Conservation (phyloP, 2,797 vertebrate species). For the Neosilurus mollespiculum region DNA sequence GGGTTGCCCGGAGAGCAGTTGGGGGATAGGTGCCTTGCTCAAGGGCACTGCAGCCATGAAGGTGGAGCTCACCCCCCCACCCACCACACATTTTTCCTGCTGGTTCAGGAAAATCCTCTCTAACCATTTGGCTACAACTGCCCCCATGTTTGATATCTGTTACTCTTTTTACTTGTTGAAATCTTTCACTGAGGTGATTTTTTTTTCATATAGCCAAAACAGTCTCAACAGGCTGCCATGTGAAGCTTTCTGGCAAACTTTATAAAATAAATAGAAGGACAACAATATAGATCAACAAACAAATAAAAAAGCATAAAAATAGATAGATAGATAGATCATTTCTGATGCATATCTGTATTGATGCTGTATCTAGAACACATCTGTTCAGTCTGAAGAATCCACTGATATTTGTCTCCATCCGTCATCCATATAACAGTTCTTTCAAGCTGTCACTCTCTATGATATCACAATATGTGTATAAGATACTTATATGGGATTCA, state of each 20-base stretch:
- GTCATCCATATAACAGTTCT: conserved; percentile 21
- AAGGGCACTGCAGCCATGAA: too few relatives aligned
- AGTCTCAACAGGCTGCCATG: not conserved
- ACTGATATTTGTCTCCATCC: not conserved
- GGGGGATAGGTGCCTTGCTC: too few relatives aligned
- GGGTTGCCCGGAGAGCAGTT: too few relatives aligned
- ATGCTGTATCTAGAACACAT: not conserved
- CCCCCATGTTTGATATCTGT: not conserved
- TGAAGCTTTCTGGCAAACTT: not conserved
- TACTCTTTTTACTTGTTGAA: not conserved
- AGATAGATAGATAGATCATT: not conserved
- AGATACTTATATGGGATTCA: conserved; percentile 20
- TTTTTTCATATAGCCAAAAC: too few relatives aligned
- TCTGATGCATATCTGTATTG: not conserved
- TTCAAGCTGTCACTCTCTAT: conserved; percentile 37
- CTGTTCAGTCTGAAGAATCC: conserved; percentile 4
- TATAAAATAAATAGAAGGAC: too few relatives aligned
- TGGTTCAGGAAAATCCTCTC: too few relatives aligned
- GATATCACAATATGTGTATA: not conserved
- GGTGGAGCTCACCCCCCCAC: too few relatives aligned
- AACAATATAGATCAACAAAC: too few relatives aligned
- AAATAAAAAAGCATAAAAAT: not conserved
- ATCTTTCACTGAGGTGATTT: too few relatives aligned
- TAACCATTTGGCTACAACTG: too few relatives aligned
- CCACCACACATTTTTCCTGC: too few relatives aligned